phyloP scores from a whole-genome alignment of 2,797 vertebrate genomes.

The Leptatherina wallacei region DNA sequence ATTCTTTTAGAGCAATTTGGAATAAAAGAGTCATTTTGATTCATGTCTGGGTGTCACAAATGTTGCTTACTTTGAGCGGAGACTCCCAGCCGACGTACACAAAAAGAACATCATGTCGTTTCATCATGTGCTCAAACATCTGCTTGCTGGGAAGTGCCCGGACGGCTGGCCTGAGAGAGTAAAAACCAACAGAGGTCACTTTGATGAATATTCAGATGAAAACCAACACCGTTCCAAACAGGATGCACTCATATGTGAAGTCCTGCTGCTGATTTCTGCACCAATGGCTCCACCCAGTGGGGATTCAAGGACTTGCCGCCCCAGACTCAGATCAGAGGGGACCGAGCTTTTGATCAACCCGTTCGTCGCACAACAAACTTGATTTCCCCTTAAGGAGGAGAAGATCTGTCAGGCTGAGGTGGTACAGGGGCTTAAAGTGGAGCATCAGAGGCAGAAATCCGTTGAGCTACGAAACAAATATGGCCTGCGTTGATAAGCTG shows the following conservation, averaged over 20 bases:
- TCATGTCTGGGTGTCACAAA: not conserved
- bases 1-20: not conserved
- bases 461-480: slow-evolving; percentile 59
- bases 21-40: slow-evolving; percentile 3
- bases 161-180: slow-evolving; percentile 87
- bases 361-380: slow-evolving; percentile 58
- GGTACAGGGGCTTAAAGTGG: slow-evolving; percentile 62
- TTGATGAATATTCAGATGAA: slow-evolving; percentile 1
- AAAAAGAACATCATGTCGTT: slow-evolving; percentile 92
- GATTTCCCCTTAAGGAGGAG: slow-evolving; percentile 68
- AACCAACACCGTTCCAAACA: slow-evolving; percentile 10
- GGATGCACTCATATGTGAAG: not conserved
- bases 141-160: slow-evolving; percentile 93
- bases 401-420: slow-evolving; percentile 57
- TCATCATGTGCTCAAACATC: slow-evolving; percentile 95
- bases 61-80: slow-evolving; percentile 89
- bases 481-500: slow-evolving; percentile 49
- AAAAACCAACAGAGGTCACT: slow-evolving; percentile 2
- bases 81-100: slow-evolving; percentile 95
- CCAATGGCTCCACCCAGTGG: slow-evolving; percentile 70
- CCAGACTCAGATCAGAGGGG: not conserved
- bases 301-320: slow-evolving; percentile 10
- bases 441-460: slow-evolving; percentile 52
- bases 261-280: slow-evolving; percentile 21
- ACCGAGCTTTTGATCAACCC: slow-evolving; percentile 68